Base-by-base conservation (phyloP, 2,797 vertebrate species). In the Morelia viridis region DNA sequence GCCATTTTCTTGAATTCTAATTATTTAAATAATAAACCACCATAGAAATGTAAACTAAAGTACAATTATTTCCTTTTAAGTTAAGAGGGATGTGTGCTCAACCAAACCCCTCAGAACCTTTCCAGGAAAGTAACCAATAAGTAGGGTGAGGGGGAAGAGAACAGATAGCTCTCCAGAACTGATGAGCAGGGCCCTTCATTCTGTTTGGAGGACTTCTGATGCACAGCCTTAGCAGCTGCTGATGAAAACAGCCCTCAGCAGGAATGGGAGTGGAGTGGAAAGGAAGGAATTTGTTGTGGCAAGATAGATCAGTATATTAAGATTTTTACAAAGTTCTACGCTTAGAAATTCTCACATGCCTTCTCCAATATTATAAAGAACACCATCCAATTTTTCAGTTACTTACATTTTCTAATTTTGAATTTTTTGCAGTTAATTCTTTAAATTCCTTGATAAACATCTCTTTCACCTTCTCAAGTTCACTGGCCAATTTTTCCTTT, bases 361-460 rank as follows among this genome's bases (percentile, higher is more conserved):
- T 86, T 35, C 53, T 35, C 71, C 71, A 62, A 41, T 35, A 57
- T 35, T 53, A 88, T 13, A 41, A 46, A 68, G 31, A 57, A 89
- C 10, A 41, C n/a, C 53, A 46, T 53, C 19, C 89, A 6, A 61
- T 2, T 94, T 35, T 86, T 90, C 92, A 93, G 92, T 8, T 28
- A 94, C 97, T 97, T 96, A 98, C 98, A 12, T 96, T 97, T 97
- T 98, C 97, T 95, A 98, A 94, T 1, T 95, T 97, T 87, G 98
- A 96, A 93, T 99, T 99, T 94, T 98, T 98, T 53, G 97, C 97
- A 95, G 98, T 98, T 31, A 99, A 95, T 68, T 98, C 98, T 91
- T 99, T 98, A 96, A 99, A 98, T 92, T 99, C 98, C 92, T 98
- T 98, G 95, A 98, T 98, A 90, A 98, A 99, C 97, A 98, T 98